Percentiles rank a stretch among this genome's conserved stretches.
Evolutionary conservation across 2,797 vertebrate species (phyloP).

Genomic region (Gastrophryne carolinensis): DNA sequence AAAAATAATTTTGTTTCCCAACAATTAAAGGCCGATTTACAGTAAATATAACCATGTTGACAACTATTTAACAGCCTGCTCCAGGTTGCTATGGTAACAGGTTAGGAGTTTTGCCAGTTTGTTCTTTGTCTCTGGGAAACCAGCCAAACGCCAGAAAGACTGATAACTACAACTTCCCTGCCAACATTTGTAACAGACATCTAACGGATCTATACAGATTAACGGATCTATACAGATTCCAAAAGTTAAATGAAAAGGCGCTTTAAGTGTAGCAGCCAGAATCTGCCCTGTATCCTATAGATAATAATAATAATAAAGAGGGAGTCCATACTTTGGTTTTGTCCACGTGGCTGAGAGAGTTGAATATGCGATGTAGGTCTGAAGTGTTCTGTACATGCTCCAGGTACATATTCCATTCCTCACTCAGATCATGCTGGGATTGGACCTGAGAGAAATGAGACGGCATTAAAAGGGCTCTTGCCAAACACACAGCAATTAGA

Average conservation of each 20-base stretch:
- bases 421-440: conserved; percentile 68
- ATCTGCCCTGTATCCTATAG: not conserved
- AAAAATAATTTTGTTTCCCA: not conserved
- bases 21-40: not conserved
- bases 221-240: not conserved
- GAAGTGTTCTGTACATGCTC: conserved; percentile 76
- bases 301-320: not conserved
- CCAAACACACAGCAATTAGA: too few species aligned
- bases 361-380: conserved; percentile 83
- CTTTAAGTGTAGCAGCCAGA: not conserved
- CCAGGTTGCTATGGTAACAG: not conserved
- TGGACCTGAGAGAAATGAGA: conserved; percentile 45
- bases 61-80: not conserved
- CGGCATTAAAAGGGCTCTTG: not conserved
- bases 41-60: not conserved
- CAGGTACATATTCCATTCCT: conserved; percentile 79
- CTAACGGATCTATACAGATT: not conserved
- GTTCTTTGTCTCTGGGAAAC: not conserved
- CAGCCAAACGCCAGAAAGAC: not conserved
- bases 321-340: conserved; percentile 75
- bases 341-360: conserved; percentile 84
- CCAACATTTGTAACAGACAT: not conserved
- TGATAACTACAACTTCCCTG: not conserved
- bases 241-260: not conserved
- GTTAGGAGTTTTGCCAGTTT: not conserved